Evolutionary conservation across 1,140 invertebrate species (phyloP).

Genomic region (Aphidius gifuensis): DNA sequence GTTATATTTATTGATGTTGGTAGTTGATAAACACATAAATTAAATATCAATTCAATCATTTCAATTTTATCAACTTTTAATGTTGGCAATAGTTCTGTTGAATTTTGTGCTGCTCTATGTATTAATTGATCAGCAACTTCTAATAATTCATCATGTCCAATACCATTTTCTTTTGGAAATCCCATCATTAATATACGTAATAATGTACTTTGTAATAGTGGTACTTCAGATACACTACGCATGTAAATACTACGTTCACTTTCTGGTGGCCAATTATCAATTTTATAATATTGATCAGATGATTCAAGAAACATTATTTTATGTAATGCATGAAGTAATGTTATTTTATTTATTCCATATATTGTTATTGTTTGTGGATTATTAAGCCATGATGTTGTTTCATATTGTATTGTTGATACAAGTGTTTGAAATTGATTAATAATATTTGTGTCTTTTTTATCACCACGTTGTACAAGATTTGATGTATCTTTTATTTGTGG

Average conservation of each 20-base stretch:
- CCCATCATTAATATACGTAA: conserved; percentile 79
- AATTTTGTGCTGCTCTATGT: conserved; percentile 74
- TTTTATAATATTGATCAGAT: conserved; percentile 82
- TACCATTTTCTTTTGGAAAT: conserved; percentile 79
- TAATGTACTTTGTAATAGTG: conserved; percentile 79
- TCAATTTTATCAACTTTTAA: conserved; percentile 78
- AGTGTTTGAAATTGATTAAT: conserved; percentile 66
- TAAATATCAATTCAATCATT: conserved; percentile 86
- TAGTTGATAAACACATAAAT: conserved; percentile 86
- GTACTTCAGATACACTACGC: conserved; percentile 82
- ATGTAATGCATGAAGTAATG: conserved; percentile 77
- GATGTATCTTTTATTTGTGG: conserved; percentile 73
- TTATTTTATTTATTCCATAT: conserved; percentile 69
- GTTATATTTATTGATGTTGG: conserved; percentile 90
- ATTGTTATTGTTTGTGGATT: conserved; percentile 67
- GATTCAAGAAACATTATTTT: conserved; percentile 86
- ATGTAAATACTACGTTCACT: conserved; percentile 76
- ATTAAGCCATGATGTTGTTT: conserved; percentile 77
- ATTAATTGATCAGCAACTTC: conserved; percentile 84
- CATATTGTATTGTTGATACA: conserved; percentile 76
- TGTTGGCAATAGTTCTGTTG: conserved; percentile 63
- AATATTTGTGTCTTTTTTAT: conserved; percentile 59
- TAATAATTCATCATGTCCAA: conserved; percentile 77
- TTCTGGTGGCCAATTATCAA: conserved; percentile 94
- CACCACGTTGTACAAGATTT: conserved; percentile 58